These are phyloP conservation scores for Chymomyza procnemis DNA, from an alignment of 2,888 invertebrate genomes.

Conservation along the genomic window DNA sequence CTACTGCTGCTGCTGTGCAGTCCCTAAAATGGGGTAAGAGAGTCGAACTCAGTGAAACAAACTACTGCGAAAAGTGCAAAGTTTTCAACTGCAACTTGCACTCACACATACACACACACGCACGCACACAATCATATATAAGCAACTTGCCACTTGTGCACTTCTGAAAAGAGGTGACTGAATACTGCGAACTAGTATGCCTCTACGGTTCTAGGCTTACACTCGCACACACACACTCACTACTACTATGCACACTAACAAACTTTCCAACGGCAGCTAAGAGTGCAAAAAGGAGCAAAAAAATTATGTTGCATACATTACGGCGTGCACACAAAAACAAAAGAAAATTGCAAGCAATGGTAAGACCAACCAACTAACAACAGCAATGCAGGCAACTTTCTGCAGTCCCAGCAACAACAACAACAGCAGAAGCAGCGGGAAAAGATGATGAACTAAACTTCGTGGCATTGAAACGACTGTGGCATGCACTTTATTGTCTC, in stretches of 20 bases:
- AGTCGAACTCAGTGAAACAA: conserved; percentile 20
- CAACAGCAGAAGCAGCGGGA: conserved; percentile 25
- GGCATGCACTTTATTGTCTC: too few species aligned
- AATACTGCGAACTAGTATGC: conserved; percentile 49
- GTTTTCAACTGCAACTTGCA: conserved; percentile 45
- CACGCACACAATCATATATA: too few species aligned
- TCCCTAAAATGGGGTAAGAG: conserved; percentile 9
- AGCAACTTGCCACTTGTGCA: neutral
- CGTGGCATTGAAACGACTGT: too few species aligned
- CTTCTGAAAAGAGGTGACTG: conserved; percentile 51
- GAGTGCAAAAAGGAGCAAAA: conserved; percentile 42
- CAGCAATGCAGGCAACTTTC: conserved; percentile 56
- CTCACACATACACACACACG: conserved; percentile 19
- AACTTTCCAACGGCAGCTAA: conserved; percentile 32
- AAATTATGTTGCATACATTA: conserved; percentile 68
- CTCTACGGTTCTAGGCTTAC: neutral
- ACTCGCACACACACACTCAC: too few species aligned
- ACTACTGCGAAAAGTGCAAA: conserved; percentile 54
- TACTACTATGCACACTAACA: neutral
- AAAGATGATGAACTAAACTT: too few species aligned
- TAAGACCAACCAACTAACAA: conserved; percentile 1
- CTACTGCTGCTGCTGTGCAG: too few species aligned
- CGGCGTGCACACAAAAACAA: conserved; percentile 70
- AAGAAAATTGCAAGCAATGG: conserved; percentile 52
- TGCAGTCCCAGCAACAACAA: conserved; percentile 18